These are phyloP conservation scores for Echeneis naucrates DNA, from an alignment of 2,797 vertebrate species.

Conservation along the genomic window DNA sequence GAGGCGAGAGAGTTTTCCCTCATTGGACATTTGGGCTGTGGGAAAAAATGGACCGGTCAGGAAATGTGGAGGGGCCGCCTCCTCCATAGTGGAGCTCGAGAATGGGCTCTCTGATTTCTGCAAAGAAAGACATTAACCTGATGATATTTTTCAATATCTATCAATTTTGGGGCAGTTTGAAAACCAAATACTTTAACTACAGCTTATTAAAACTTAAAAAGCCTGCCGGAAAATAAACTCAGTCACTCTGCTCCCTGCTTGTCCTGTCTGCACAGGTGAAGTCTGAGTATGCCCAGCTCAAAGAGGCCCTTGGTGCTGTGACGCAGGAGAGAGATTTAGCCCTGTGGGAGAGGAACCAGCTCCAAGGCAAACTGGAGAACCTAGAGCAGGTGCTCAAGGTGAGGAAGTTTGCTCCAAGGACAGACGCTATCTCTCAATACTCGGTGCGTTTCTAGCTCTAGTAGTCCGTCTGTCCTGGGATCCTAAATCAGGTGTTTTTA, in stretches of 20 bases:
- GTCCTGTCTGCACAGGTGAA: constrained; percentile 85
- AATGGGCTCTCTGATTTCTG: not conserved
- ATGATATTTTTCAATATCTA: not conserved
- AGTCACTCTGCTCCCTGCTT: constrained; percentile 35
- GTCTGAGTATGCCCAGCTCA: constrained; percentile 89
- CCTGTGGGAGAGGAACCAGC: constrained; percentile 90
- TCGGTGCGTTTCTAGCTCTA: constrained; percentile 36
- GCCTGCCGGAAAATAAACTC: not conserved
- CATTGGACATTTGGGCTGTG: not conserved
- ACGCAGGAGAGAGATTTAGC: constrained; percentile 92
- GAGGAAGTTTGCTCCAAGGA: constrained; percentile 61
- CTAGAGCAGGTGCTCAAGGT: constrained; percentile 99
- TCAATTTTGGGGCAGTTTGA: not conserved
- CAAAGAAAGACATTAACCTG: constrained; percentile 5
- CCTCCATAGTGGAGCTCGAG: not conserved
- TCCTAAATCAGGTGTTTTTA: constrained; percentile 60
- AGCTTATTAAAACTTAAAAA: not conserved
- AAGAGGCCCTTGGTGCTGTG: constrained; percentile 87
- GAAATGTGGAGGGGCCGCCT: not conserved
- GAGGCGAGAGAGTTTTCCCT: not conserved
- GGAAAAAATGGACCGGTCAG: not conserved
- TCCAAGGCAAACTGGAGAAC: constrained; percentile 99
- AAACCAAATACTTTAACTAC: constrained; percentile 4
- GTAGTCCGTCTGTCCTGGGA: constrained; percentile 31
- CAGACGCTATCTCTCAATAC: not conserved